Evolutionary conservation across 2,888 invertebrate species (phyloP), one percentile per base, ranked within the genome.

Genomic region (Lasioglossum vierecki): DNA sequence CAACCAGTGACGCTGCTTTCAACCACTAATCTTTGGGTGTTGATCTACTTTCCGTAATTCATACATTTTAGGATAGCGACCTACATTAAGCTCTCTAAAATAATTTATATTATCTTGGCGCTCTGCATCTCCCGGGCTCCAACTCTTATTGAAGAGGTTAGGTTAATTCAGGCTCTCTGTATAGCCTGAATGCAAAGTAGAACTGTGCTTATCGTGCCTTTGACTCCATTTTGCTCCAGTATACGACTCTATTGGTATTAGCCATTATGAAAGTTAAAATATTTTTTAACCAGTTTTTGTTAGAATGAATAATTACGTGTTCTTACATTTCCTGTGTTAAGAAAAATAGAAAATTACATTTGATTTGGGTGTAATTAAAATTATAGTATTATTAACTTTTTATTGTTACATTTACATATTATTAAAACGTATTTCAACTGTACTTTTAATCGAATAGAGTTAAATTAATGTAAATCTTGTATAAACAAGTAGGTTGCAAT

Each of bases 91-190:
- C 41, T 70, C n/a, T n/a, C 70, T 70, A 70, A 70, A 41, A 70
- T 70, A 70, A 41, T 70, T 70, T 70, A 70, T 70, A 70, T 70
- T 70, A 70, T 70, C 41, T 70, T 70, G 41, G n/a, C 41, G 22
- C 41, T 41, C 39, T 39, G 68, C 68, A 39, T 68, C 68, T 39
- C n/a, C 39, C 4, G n/a, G 11, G 1, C 41, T n/a, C 41, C 11
- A 5, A 70, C 41, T 39, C 41, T 41, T n/a, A 70, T 70, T 70
- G n/a, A 70, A 41, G 70, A n/a, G 41, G 70, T 41, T 70, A 70
- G 39, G 70, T 41, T 70, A 41, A 70, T 70, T 70, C n/a, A 41
- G 2, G n/a, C 13, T 41, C n/a, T n/a, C 41, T 13, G n/a, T 41
- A 49, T 49, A 70, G 70, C 41, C 13, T 41, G 70, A 41, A 41